Conservation (phyloP, 2,113 vertebrate genomes). For the Cygnus buccinator region DNA sequence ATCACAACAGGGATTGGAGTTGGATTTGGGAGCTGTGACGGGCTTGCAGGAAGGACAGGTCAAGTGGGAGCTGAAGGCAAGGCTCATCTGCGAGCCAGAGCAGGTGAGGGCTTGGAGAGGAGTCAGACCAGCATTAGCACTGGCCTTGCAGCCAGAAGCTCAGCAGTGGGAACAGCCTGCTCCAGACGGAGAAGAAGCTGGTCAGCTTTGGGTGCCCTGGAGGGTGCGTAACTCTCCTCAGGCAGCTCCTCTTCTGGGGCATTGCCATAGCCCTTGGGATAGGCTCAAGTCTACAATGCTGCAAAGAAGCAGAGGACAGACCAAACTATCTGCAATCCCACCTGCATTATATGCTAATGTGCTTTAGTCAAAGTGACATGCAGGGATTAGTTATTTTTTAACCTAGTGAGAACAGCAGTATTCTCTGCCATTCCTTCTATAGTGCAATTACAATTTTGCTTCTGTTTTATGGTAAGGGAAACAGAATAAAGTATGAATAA, state of each 20-base stretch:
- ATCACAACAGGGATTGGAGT: not conserved
- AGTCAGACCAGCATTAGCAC: not conserved
- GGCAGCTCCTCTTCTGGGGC: not conserved
- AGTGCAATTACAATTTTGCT: not conserved
- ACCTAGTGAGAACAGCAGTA: not conserved
- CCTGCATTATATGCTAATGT: no score
- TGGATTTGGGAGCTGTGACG: fast-evolving
- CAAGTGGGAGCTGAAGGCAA: not conserved
- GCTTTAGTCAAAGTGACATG: not conserved
- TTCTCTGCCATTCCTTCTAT: not conserved
- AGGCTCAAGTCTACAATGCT: not conserved
- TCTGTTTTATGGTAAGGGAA: not conserved
- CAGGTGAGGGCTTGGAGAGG: not conserved
- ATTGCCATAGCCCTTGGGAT: not conserved
- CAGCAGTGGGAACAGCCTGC: not conserved
- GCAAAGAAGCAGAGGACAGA: not conserved
- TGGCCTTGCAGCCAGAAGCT: not conserved
- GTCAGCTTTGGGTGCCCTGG: not conserved
- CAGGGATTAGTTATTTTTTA: not conserved
- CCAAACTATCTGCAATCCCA: not conserved
- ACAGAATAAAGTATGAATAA: not conserved
- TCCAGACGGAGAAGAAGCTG: not conserved
- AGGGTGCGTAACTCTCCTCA: not conserved
- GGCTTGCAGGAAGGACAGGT: not conserved
- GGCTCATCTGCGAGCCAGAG: not conserved